phyloP scores from a whole-genome alignment of 2,113 vertebrate species.

The Corapipo altera region DNA sequence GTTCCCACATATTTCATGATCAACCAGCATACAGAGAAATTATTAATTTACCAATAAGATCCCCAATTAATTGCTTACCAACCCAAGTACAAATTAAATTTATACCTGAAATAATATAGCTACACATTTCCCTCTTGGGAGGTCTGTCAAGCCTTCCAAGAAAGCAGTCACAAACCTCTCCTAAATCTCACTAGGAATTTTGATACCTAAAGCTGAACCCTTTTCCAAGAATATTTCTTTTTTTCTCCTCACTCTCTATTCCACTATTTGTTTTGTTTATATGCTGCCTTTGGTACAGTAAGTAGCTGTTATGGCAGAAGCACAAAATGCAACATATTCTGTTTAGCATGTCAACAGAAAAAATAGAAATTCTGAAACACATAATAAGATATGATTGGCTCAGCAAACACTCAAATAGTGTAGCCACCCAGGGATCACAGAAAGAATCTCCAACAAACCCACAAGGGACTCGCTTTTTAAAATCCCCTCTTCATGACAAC shows the following conservation, averaged over 20 bases:
- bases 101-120: background rate
- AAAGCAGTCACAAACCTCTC: background rate
- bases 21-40: background rate
- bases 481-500: background rate
- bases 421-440: background rate
- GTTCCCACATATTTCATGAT: background rate
- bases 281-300: background rate
- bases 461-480: background rate
- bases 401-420: background rate
- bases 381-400: background rate
- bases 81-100: background rate
- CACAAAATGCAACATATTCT: background rate
- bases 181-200: background rate
- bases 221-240: background rate
- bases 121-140: background rate
- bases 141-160: background rate
- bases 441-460: background rate
- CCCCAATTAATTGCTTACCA: background rate
- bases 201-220: background rate
- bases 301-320: background rate
- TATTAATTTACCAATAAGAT: background rate
- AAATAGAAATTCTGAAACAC: background rate
- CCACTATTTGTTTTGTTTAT: background rate
- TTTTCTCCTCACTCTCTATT: background rate
- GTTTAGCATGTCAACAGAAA: background rate